Evolutionary conservation across 2,797 vertebrate genomes (phyloP), one percentile per base, ranked within the genome.

Genomic region (Macropodus opercularis): DNA sequence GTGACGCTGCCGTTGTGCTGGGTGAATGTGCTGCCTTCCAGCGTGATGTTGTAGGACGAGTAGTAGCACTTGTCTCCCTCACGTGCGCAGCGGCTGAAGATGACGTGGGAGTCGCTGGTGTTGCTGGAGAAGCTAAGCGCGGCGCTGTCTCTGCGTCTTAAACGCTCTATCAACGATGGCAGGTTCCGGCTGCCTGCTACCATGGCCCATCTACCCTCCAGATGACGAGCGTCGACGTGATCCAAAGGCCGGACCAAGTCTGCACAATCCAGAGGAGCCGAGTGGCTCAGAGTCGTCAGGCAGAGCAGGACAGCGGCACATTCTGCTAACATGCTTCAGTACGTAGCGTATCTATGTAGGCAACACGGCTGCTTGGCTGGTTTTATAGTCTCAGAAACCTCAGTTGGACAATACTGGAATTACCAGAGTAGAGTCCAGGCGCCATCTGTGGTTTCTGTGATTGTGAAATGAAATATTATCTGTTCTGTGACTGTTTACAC

Each of bases 211-310:
- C 18, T 38, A 1, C 85, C 81, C 21, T 67, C 52, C 27, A 83
- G 34, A 44, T 38, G 24, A 17, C 1, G 17, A 36, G 22, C 42
- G 15, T 61, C 17, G 8, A 70, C 35, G 2, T 18, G 54, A 41
- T 27, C 66, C 24, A 61, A 17, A 7, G 79, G 81, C 14, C 36
- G 46, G 43, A 79, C 9, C 36, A 67, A 41, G 8, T 76, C 55
- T 10, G 77, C 55, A 22, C 85, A 87, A 26, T 29, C 21, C 24
- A 69, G 32, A 35, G 72, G 69, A 55, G 65, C 76, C 29, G 85
- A 57, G 4, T 8, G 67, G 44, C 68, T 49, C 42, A 56, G 11
- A 43, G 73, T 32, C 15, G 53, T 13, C 43, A 72, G 27, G 31
- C 39, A 73, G 44, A 84, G 8, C 14, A 77, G 13, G 19, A 38